Percentiles rank a stretch among this genome's conserved stretches.
phyloP scores from a whole-genome alignment of 2,113 vertebrate species.

The Melanocharis versteri region DNA sequence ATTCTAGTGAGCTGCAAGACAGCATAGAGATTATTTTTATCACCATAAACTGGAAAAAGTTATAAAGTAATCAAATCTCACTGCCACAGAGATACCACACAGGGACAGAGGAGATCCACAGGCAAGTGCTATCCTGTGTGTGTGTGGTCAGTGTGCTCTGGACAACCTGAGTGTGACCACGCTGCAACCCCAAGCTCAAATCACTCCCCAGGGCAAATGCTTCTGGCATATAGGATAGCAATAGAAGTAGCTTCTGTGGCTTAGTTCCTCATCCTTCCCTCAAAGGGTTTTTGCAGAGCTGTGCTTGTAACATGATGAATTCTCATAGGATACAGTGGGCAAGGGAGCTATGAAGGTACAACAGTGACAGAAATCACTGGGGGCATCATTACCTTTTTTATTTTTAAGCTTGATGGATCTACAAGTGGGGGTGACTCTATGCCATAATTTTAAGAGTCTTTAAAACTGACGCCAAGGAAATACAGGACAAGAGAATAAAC shows the following conservation, averaged over 20 bases:
- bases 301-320: neutral
- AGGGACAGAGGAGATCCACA: neutral
- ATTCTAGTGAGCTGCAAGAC: neutral
- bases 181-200: neutral
- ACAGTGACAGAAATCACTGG: neutral
- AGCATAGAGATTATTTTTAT: neutral
- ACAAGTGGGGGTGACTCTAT: neutral
- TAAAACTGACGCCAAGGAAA: neutral
- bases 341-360: neutral
- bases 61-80: neutral
- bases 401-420: neutral
- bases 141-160: neutral
- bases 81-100: neutral
- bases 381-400: neutral
- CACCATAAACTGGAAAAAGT: neutral
- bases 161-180: neutral
- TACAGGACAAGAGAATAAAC: neutral
- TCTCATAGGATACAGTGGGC: neutral
- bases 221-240: neutral
- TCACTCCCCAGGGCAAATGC: neutral
- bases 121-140: neutral
- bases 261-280: neutral
- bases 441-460: neutral
- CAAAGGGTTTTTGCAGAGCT: neutral
- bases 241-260: neutral